phyloP scores from a whole-genome alignment of 1,140 invertebrate species.

The Caenorhabditis remanei region DNA sequence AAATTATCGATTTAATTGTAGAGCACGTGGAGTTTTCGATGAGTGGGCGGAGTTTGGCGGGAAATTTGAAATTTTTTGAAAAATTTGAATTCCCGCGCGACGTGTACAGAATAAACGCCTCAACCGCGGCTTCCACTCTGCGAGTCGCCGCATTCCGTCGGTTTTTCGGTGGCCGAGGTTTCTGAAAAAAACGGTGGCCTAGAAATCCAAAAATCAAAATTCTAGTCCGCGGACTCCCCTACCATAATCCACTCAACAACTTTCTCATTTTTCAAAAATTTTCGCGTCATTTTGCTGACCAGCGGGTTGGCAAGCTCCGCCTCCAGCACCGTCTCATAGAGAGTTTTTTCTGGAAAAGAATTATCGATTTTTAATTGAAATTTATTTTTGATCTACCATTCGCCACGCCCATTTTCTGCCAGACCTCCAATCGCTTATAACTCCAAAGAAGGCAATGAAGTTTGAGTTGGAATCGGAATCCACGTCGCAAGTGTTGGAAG shows the following conservation, averaged over 20 bases:
- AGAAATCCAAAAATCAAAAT: not conserved
- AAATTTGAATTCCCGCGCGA: not conserved
- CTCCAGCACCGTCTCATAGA: not conserved
- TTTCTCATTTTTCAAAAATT: constrained; percentile 33
- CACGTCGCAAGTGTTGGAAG: not conserved
- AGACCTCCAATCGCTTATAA: not conserved
- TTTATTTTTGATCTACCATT: not conserved
- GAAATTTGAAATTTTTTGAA: constrained; percentile 5
- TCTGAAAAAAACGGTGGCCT: not conserved
- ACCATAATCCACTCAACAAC: constrained; percentile 28
- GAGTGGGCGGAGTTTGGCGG: not conserved
- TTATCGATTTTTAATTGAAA: not conserved
- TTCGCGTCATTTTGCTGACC: not conserved
- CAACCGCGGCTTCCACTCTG: not conserved
- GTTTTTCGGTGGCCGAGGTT: not conserved
- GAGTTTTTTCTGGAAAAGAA: not conserved
- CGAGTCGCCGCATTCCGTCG: not conserved
- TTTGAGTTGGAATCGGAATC: not conserved
- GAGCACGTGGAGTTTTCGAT: not conserved
- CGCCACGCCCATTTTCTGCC: not conserved
- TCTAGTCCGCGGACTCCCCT: not conserved
- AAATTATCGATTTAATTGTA: not conserved
- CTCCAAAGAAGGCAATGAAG: constrained; percentile 32
- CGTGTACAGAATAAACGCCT: constrained; percentile 5
- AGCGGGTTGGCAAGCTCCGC: not conserved